Conservation (phyloP, 2,888 invertebrate species). For the Pelosia muscerda region DNA sequence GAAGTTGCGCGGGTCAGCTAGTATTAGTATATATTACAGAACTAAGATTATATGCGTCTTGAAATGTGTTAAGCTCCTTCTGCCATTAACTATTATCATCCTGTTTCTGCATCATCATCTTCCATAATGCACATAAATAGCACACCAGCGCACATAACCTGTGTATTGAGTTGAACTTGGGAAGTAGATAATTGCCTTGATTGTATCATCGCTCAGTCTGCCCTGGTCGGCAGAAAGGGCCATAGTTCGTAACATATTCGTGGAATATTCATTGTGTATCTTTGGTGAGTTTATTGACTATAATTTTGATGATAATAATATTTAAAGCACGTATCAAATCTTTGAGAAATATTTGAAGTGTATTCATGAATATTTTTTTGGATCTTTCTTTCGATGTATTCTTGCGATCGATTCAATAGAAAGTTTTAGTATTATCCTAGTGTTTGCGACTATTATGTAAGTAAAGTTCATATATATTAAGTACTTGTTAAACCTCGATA, state of each 20-base stretch:
- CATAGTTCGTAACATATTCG: neutral
- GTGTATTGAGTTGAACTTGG: constrained; percentile 11
- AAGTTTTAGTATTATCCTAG: no score
- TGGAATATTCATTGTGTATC: neutral
- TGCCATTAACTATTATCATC: neutral
- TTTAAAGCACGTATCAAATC: neutral
- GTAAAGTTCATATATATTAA: no score
- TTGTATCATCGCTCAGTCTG: constrained; percentile 15
- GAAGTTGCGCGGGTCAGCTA: no score
- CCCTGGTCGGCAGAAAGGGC: constrained; percentile 5
- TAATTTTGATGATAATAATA: neutral
- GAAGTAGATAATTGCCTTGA: constrained; percentile 14
- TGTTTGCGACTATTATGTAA: no score
- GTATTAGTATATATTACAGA: no score
- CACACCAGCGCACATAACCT: neutral
- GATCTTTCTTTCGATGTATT: no score
- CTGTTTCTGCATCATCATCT: neutral
- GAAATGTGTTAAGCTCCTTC: neutral
- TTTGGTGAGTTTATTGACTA: constrained; percentile 1
- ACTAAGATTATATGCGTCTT: no score
- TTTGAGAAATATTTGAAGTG: neutral
- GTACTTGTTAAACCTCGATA: no score
- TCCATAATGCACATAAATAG: neutral
- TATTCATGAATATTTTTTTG: no score
- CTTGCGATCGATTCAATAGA: neutral